Percentiles rank a stretch among this genome's conserved stretches.
Evolutionary conservation across 2,888 invertebrate genomes (phyloP).

Genomic region (Cryptocephalus primarius): DNA sequence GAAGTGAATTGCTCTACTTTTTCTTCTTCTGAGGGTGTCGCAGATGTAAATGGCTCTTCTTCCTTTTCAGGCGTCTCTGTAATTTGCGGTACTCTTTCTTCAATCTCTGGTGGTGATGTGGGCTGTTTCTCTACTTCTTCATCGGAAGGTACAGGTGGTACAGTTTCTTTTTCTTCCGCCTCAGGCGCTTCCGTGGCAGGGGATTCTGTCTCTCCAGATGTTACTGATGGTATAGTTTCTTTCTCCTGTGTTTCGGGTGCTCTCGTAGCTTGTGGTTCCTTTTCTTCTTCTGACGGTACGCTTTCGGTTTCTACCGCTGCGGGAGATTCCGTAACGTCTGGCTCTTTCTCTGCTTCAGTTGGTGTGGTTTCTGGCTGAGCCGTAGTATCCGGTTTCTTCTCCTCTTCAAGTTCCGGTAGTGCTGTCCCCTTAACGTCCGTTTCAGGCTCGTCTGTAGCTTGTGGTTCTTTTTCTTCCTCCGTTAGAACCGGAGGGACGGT

Average conservation of each 20-base stretch:
- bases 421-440: neutral
- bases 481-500: constrained; percentile 1
- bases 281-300: neutral
- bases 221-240: neutral
- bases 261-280: neutral
- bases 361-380: constrained; percentile 1
- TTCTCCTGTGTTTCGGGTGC: neutral
- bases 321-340: neutral
- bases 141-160: neutral
- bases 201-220: neutral
- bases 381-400: neutral
- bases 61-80: constrained; percentile 1
- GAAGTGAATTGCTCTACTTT: constrained; percentile 2
- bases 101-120: constrained; percentile 3
- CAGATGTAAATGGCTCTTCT: constrained; percentile 2
- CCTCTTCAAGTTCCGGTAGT: neutral
- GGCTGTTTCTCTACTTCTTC: neutral
- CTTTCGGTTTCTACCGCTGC: neutral
- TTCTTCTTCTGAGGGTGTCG: neutral
- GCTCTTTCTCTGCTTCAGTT: constrained; percentile 3
- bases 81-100: constrained; percentile 3
- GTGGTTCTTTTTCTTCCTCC: constrained; percentile 1
- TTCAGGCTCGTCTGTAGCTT: neutral
- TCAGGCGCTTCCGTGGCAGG: neutral
- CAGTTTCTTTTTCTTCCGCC: constrained; percentile 1